phyloP scores from a whole-genome alignment of 30 jellyfish, hydroid and myxozoan species.

The Aurelia aurita complex sp. Pacific region DNA sequence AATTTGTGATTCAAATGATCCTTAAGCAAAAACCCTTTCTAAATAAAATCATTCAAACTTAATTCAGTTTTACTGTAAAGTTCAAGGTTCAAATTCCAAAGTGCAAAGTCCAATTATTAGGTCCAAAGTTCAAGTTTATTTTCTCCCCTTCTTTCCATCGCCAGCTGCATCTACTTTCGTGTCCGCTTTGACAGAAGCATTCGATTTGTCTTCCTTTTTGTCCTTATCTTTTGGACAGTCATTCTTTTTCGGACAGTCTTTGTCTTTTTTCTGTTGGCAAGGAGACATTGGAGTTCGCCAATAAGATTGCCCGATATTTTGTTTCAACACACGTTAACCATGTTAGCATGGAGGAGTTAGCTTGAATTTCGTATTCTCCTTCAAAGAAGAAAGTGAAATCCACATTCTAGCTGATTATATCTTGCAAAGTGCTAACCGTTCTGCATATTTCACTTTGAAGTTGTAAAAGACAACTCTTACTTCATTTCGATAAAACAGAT shows the following conservation, averaged over 20 bases:
- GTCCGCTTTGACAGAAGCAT: constrained; percentile 66
- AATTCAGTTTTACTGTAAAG: too few relatives aligned
- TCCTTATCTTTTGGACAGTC: constrained; percentile 31
- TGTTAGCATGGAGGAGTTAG: constrained; percentile 68
- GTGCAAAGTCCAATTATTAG: too few relatives aligned
- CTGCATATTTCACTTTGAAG: too few relatives aligned
- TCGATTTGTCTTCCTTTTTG: constrained; percentile 56
- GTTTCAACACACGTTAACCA: not conserved
- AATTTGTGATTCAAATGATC: too few relatives aligned
- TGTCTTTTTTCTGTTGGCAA: constrained; percentile 77
- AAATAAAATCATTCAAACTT: too few relatives aligned
- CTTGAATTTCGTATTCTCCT: constrained; percentile 78
- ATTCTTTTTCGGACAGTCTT: constrained; percentile 42
- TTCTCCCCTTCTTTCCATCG: constrained; percentile 46
- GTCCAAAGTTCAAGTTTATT: not conserved
- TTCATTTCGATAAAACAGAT: too few relatives aligned
- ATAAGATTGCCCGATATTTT: constrained; percentile 55
- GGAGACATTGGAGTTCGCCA: constrained; percentile 82
- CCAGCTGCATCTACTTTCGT: constrained; percentile 79
- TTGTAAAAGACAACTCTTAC: too few relatives aligned
- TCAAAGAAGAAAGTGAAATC: constrained; percentile 37
- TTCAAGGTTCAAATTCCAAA: too few relatives aligned
- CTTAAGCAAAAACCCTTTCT: too few relatives aligned
- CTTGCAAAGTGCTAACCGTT: too few relatives aligned
- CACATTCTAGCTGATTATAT: not conserved